Evolutionary conservation across 2,113 vertebrate genomes (phyloP).

Genomic region (Cricetomys ansorgei): DNA sequence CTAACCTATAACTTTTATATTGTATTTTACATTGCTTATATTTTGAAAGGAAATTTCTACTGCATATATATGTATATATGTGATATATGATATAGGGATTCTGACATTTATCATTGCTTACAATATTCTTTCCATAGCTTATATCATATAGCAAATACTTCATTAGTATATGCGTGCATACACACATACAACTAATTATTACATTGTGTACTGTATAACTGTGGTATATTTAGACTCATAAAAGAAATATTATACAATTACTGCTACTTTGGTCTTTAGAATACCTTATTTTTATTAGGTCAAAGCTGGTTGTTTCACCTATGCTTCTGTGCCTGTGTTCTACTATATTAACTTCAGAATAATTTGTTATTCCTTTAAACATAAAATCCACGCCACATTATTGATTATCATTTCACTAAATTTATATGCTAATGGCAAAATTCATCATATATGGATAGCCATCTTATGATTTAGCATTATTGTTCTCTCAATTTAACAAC

Average conservation of each 20-base stretch:
- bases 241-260: not conserved
- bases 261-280: not conserved
- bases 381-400: not conserved
- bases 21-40: not conserved
- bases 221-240: not conserved
- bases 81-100: not conserved
- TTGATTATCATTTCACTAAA: not conserved
- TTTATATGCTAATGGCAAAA: not conserved
- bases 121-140: not conserved
- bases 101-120: not conserved
- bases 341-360: not conserved
- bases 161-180: not conserved
- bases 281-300: not conserved
- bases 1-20: not conserved
- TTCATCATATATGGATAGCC: not conserved
- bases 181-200: not conserved
- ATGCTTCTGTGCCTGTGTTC: not conserved
- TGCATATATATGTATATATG: not conserved
- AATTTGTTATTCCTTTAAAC: slow-evolving; percentile 2
- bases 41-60: not conserved
- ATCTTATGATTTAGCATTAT: not conserved
- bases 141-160: not conserved
- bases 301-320: not conserved
- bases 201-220: not conserved
- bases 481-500: not conserved